Evolutionary conservation across 2,888 invertebrate species (phyloP).

Genomic region (Reticulitermes lucifugus): DNA sequence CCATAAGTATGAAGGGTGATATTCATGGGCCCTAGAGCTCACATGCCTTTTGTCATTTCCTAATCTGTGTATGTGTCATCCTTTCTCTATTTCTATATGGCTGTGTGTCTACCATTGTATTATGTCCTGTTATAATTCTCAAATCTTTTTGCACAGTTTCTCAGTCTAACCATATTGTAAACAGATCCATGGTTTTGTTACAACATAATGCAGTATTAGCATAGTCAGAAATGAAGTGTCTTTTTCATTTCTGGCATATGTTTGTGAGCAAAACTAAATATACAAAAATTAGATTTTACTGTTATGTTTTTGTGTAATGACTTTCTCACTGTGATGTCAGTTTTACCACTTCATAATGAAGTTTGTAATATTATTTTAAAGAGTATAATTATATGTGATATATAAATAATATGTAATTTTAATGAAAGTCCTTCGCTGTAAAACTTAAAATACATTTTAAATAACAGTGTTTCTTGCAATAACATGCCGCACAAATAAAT

Average conservation of each 20-base stretch:
- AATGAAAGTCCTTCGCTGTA: background rate
- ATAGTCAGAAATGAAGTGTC: background rate
- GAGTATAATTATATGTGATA: slow-evolving; percentile 16
- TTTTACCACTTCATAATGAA: background rate
- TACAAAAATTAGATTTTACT: background rate
- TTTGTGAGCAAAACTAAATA: background rate
- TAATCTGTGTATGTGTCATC: background rate
- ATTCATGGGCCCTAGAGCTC: background rate
- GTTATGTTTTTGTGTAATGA: background rate
- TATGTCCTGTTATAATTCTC: background rate
- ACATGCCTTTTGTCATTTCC: slow-evolving; percentile 4
- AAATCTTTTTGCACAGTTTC: slow-evolving; percentile 2
- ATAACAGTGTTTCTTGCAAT: background rate
- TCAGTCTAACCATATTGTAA: background rate
- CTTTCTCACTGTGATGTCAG: background rate
- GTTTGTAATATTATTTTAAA: slow-evolving; percentile 11
- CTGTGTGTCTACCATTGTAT: background rate
- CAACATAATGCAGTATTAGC: background rate
- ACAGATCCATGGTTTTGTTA: background rate
- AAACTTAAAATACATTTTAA: background rate
- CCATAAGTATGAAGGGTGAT: background rate
- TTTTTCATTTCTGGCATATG: background rate
- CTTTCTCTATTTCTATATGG: background rate
- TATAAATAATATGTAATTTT: background rate
- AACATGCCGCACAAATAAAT: background rate